phyloP scores from a whole-genome alignment of 1,140 invertebrate genomes.

The Macrobrachium rosenbergii region DNA sequence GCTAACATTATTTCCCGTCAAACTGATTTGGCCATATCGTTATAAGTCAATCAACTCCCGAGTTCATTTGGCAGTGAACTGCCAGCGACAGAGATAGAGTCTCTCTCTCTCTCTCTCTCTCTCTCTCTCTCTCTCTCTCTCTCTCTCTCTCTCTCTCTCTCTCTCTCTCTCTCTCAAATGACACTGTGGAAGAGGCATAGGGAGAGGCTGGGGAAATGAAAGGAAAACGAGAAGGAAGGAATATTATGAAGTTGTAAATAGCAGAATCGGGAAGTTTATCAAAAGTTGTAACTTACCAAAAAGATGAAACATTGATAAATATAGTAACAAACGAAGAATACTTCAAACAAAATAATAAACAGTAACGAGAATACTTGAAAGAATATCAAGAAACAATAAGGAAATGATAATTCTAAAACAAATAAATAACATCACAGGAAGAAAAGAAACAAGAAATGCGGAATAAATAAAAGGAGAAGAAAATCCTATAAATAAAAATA shows the following conservation, averaged over 20 bases:
- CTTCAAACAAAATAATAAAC: not conserved
- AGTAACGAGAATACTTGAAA: not conserved
- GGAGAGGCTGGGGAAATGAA: not conserved
- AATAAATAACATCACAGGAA: not conserved
- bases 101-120: constrained; percentile 34
- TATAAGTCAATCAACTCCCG: too few relatives aligned
- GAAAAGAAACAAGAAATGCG: not conserved
- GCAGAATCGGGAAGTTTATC: not conserved
- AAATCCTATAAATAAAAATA: too few relatives aligned
- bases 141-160: constrained; percentile 7
- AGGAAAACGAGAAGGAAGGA: not conserved
- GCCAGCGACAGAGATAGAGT: not conserved
- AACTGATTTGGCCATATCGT: too few relatives aligned
- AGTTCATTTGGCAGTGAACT: too few relatives aligned
- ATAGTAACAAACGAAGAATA: not conserved
- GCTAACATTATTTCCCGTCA: too few relatives aligned
- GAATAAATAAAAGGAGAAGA: too few relatives aligned
- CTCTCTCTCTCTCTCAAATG: too few relatives aligned
- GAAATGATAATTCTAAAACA: not conserved
- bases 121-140: constrained; percentile 31
- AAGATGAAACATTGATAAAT: constrained; percentile 1
- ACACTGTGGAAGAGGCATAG: not conserved
- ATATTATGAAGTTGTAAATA: not conserved
- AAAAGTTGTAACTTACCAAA: not conserved
- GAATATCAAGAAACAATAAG: too few relatives aligned